phyloP scores from a whole-genome alignment of 2,888 invertebrate genomes.

The Laothoe populi region DNA sequence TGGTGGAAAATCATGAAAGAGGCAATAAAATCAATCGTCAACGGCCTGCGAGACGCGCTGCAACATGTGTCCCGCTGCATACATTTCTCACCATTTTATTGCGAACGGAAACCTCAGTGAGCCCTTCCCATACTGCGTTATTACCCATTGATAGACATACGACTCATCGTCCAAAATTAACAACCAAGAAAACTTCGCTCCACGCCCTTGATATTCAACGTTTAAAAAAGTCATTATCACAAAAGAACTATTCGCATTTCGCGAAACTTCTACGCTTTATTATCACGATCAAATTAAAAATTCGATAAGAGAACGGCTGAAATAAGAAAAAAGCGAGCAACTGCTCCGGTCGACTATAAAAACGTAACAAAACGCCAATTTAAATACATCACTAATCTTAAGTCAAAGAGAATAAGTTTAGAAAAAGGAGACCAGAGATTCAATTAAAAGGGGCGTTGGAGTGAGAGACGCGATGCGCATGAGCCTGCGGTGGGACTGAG shows the following conservation, averaged over 20 bases:
- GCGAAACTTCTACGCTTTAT: conserved; percentile 34
- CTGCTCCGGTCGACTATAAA: conserved; percentile 63
- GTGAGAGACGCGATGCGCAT: conserved; percentile 55
- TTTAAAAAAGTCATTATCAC: conserved; percentile 33
- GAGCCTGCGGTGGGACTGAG: conserved; percentile 54
- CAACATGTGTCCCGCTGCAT: conserved; percentile 49
- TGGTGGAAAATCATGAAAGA: conserved; percentile 54
- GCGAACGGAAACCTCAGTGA: conserved; percentile 72
- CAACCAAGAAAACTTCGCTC: conserved; percentile 35
- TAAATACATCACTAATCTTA: conserved; percentile 83
- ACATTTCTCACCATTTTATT: conserved; percentile 70
- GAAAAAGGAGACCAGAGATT: conserved; percentile 78
- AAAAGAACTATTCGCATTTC: conserved; percentile 45
- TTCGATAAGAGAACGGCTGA: conserved; percentile 61
- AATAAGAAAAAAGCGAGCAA: conserved; percentile 49
- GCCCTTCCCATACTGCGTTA: conserved; percentile 57
- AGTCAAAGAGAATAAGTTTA: conserved; percentile 83
- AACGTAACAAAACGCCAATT: conserved; percentile 81
- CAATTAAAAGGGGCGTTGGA: conserved; percentile 75
- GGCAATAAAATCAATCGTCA: conserved; percentile 71
- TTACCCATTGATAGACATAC: conserved; percentile 71
- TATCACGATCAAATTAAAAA: conserved; percentile 72
- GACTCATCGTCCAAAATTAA: conserved; percentile 64
- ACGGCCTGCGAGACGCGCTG: conserved; percentile 52
- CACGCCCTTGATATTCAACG: conserved; percentile 30